phyloP scores from a whole-genome alignment of 2,888 invertebrate genomes.

The Ganaspis brasiliensis region DNA sequence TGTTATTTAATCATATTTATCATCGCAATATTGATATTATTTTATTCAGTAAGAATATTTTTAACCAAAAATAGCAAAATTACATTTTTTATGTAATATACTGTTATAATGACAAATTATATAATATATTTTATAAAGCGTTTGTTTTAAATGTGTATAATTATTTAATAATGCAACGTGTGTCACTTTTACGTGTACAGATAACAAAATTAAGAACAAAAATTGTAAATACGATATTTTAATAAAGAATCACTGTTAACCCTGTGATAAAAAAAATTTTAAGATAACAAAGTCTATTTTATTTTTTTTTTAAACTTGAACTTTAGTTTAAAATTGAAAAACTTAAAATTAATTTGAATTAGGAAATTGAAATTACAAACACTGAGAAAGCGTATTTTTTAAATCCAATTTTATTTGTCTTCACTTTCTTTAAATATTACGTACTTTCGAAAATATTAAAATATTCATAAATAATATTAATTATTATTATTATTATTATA shows the following conservation, averaged over 20 bases:
- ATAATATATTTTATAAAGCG: conserved; percentile 64
- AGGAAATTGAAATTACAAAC: not conserved
- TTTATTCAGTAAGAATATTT: conserved; percentile 70
- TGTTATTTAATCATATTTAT: conserved; percentile 59
- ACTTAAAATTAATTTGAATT: no score
- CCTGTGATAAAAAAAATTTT: conserved; percentile 9
- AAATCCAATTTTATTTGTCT: conserved; percentile 54
- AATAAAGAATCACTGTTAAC: conserved; percentile 23
- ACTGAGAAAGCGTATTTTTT: not conserved
- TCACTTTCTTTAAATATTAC: conserved; percentile 70
- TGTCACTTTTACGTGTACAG: not conserved
- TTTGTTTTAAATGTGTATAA: conserved; percentile 44
- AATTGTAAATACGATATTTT: conserved; percentile 39
- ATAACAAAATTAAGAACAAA: not conserved
- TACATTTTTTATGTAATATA: conserved; percentile 1
- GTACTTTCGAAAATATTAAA: conserved; percentile 74
- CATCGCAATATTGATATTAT: conserved; percentile 53
- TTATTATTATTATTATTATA: no score
- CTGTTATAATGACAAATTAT: conserved; percentile 59
- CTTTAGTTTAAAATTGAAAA: no score
- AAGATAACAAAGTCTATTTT: not conserved
- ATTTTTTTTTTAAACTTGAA: not conserved
- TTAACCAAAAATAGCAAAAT: conserved; percentile 68
- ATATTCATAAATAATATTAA: conserved; percentile 78
- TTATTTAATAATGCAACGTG: not conserved